phyloP scores from a whole-genome alignment of 2,113 vertebrate species.

The Trichomycterus rosablanca region DNA sequence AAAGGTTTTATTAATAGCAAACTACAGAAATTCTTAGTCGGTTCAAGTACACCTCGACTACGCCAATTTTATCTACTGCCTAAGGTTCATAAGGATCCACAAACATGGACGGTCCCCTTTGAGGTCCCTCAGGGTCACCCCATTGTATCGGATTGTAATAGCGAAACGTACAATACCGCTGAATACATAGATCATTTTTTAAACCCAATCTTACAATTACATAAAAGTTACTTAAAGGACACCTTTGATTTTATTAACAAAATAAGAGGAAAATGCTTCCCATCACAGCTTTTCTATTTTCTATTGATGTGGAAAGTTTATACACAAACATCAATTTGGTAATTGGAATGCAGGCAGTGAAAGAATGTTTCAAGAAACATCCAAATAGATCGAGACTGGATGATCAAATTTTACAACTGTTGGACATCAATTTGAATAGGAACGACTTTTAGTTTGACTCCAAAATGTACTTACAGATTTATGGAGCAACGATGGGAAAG shows the following conservation, averaged over 20 bases:
- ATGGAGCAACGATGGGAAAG: background rate
- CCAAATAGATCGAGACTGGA: background rate
- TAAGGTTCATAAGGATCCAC: slow-evolving; percentile 16
- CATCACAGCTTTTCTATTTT: background rate
- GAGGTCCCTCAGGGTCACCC: background rate
- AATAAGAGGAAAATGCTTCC: background rate
- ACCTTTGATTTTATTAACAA: background rate
- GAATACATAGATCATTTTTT: slow-evolving; percentile 18
- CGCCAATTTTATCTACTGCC: slow-evolving; percentile 8
- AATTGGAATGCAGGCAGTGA: background rate
- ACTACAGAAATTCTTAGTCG: background rate
- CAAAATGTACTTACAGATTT: background rate
- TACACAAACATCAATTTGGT: background rate
- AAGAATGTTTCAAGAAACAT: background rate
- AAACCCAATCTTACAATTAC: background rate
- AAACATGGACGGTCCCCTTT: background rate
- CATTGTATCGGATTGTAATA: slow-evolving; percentile 17
- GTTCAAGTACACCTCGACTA: background rate
- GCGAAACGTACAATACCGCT: slow-evolving; percentile 3
- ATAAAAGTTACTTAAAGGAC: slow-evolving; percentile 33
- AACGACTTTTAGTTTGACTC: slow-evolving; percentile 8
- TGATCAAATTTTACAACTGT: background rate
- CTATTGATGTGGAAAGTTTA: background rate
- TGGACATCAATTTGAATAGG: background rate
- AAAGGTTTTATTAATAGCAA: background rate